Evolutionary conservation across 2,888 invertebrate genomes (phyloP), one percentile per base, ranked within the genome.

Genomic region (Pristionchus mayeri): DNA sequence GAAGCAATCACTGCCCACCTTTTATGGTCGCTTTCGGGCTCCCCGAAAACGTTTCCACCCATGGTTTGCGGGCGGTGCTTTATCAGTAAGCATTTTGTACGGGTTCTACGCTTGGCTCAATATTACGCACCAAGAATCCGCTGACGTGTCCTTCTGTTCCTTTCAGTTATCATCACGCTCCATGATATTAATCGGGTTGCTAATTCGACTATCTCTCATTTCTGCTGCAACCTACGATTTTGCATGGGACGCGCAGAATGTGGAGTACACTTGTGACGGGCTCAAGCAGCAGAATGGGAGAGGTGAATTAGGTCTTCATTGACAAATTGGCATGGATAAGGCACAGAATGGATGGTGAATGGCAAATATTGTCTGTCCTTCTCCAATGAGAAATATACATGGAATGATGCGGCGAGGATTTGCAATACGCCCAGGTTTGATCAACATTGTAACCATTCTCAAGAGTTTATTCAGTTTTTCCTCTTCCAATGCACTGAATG

Each of bases 371-470:
- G 71, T 30, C 40, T 71, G 71, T 40, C 40, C 30, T 78, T 48
- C 30, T 78, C 76, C 48, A 30, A 78, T 30, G 76, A 50, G 27
- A 30, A 30, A 21, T 78, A 21, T 24, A 50, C 48, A 3, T 78
- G 48, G 76, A 78, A 24, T 9, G 27, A 78, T 2, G 50, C 50
- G 24, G 16, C 50, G 3, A 48, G 30, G 11, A 78, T 40, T 13
- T 50, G 50, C 76, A 50, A 16, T 30, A 78, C 37, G 76, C 48
- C 76, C 13, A 78, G 50, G 71, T 71, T n/a, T n/a, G n/a, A n/a
- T 37, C 24, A 21, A 75, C 44, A 40, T 44, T 44, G 44, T n/a
- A n/a, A n/a, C 44, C 6, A 44, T 44, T 44, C 6, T 13, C 44
- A 13, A 37, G 2, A 40, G 7, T 37, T 44, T 13, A 16, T 78